Conservation (phyloP, 1,140 invertebrate species). For the Drosophila ambigua region DNA sequence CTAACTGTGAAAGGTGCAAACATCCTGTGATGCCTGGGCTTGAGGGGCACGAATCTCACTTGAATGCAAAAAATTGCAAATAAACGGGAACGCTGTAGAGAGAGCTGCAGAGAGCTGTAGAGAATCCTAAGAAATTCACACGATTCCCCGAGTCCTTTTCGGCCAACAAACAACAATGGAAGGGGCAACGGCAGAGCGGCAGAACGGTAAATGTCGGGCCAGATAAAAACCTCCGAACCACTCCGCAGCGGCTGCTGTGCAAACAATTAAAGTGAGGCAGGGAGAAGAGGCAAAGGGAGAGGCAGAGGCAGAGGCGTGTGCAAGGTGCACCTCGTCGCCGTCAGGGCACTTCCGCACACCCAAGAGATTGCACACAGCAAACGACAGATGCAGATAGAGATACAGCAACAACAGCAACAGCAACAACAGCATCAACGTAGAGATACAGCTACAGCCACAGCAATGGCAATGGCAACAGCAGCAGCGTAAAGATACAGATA, state of each 20-base stretch:
- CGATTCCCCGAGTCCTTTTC: constrained; percentile 59
- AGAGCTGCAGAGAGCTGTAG: not conserved
- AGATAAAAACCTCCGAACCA: constrained; percentile 50
- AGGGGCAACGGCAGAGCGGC: constrained; percentile 7
- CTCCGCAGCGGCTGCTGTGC: constrained; percentile 57
- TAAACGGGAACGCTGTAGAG: constrained; percentile 30
- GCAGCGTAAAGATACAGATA: constrained; percentile 25
- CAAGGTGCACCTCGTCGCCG: constrained; percentile 25
- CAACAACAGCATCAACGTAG: not conserved
- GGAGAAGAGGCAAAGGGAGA: not conserved
- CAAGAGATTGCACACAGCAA: constrained; percentile 13
- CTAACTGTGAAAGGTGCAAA: constrained; percentile 66
- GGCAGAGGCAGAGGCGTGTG: not conserved
- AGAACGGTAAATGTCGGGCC: constrained; percentile 67
- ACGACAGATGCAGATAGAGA: constrained; percentile 15
- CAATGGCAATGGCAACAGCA: constrained; percentile 12
- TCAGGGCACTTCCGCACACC: constrained; percentile 54
- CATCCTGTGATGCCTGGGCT: constrained; percentile 47
- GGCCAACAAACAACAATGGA: constrained; percentile 55
- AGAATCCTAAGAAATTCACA: constrained; percentile 70
- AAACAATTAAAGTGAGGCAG: constrained; percentile 73
- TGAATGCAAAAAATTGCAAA: constrained; percentile 53
- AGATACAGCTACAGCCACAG: constrained; percentile 2
- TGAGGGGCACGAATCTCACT: constrained; percentile 22
- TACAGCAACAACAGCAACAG: constrained; percentile 10